Conservation (phyloP, 2,797 vertebrate genomes). For the Protonibea diacanthus region DNA sequence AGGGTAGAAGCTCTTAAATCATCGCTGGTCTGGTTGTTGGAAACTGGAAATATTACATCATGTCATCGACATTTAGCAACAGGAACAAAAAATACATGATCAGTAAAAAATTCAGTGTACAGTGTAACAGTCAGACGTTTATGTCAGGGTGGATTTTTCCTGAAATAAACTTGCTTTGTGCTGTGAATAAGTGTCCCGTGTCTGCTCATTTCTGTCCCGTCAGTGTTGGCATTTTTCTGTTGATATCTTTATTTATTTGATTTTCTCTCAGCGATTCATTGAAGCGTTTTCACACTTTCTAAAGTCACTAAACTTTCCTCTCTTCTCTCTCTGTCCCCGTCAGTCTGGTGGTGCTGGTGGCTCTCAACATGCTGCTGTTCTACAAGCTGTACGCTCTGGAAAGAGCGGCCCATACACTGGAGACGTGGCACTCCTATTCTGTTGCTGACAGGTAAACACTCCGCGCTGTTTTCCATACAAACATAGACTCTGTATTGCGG, state of each 20-base stretch:
- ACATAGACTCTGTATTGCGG: neutral
- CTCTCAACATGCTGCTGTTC: constrained; percentile 93
- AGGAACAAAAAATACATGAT: neutral
- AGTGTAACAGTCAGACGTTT: neutral
- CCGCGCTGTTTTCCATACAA: neutral
- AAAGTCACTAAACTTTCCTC: neutral
- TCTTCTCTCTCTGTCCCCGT: constrained; percentile 33
- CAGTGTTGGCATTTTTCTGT: neutral
- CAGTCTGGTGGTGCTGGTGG: constrained; percentile 91
- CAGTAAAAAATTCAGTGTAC: neutral
- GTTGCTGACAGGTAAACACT: constrained; percentile 87
- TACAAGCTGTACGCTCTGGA: constrained; percentile 94
- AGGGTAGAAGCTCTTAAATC: no score
- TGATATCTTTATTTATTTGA: neutral
- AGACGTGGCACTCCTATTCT: constrained; percentile 93
- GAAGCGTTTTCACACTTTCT: neutral
- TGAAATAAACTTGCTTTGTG: constrained; percentile 10
- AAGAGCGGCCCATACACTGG: constrained; percentile 90
- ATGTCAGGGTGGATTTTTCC: constrained; percentile 46
- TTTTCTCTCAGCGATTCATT: neutral
- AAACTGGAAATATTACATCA: neutral
- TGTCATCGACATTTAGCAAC: neutral
- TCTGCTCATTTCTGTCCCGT: neutral
- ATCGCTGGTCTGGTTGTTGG: no score
- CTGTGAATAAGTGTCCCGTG: neutral